Evolutionary conservation across 2,888 invertebrate species (phyloP).

Genomic region (Apomyelois bistriatella): DNA sequence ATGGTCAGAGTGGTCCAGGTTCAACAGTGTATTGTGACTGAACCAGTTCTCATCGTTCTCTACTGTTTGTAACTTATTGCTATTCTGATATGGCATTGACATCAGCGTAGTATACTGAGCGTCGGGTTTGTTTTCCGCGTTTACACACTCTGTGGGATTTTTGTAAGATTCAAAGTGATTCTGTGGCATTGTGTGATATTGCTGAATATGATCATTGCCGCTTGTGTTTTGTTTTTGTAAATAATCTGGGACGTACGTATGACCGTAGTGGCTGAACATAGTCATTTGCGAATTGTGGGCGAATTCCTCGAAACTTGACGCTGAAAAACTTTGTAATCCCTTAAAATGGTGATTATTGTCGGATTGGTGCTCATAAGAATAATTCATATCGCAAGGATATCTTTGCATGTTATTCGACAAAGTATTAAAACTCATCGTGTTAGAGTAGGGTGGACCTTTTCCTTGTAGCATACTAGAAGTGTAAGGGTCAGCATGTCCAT

Average conservation of each 20-base stretch:
- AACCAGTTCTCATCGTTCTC: constrained; percentile 77
- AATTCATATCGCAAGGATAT: constrained; percentile 71
- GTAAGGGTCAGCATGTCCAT: constrained; percentile 65
- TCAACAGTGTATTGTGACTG: constrained; percentile 65
- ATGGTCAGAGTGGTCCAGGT: constrained; percentile 60
- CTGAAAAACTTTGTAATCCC: constrained; percentile 69
- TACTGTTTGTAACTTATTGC: constrained; percentile 83
- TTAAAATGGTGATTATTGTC: constrained; percentile 56
- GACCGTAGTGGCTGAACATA: constrained; percentile 74
- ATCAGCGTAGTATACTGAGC: constrained; percentile 84
- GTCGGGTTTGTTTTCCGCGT: constrained; percentile 70
- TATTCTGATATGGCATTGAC: constrained; percentile 81
- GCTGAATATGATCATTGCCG: constrained; percentile 57
- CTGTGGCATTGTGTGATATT: constrained; percentile 55
- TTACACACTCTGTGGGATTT: constrained; percentile 55
- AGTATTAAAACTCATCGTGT: constrained; percentile 52
- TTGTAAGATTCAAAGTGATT: constrained; percentile 68
- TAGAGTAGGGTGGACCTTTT: constrained; percentile 62
- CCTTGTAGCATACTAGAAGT: constrained; percentile 64
- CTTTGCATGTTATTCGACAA: constrained; percentile 60
- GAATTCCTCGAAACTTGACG: constrained; percentile 75
- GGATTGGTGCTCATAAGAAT: constrained; percentile 58
- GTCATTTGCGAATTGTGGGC: constrained; percentile 74
- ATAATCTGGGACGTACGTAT: constrained; percentile 70
- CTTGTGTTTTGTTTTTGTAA: constrained; percentile 54